Evolutionary conservation across 2,113 vertebrate species (phyloP), one percentile per base, ranked within the genome.

Genomic region (Siniperca knerii): DNA sequence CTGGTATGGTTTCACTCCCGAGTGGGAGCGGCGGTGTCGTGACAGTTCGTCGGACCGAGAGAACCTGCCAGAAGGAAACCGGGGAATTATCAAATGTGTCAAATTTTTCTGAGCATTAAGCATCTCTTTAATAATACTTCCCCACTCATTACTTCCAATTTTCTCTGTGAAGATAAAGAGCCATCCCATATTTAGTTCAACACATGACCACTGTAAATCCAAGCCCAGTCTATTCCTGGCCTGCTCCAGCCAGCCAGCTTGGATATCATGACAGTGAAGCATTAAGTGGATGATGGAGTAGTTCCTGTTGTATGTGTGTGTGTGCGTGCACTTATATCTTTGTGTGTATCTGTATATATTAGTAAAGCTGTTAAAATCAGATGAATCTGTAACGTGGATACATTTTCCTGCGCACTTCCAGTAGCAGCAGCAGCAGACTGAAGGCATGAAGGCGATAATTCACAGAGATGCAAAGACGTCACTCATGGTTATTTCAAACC

Each of bases 1-100:
- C 94, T 98, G 98, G 92, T 99, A 99, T 0, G 98, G 98, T 89
- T 99, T 99, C 88, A 99, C 97, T 60, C 98, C 98, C 0, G 98
- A 99, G 94, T 99, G 98, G 21, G 98, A 99, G 54, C 98, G 98
- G 23, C 98, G 93, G 93, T 99, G 98, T 84, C 98, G 95, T 58
- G 98, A 99, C 75, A 99, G 95, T 92, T 99, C 98, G 0, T 99
- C 98, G 0, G 98, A 99, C 80, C 98, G 95, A 6, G 98, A 99
- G 91, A 99, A 99, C 95, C 98, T 99, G 95, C 25, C 33, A 16
- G 10, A 46, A 65, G 21, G 15, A 79, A 79, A 80, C 2, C 20
- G 13, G 65, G 7, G 16, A 66, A 84, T 54, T 18, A 57, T 21
- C 4, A 71, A 60, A 60, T 52, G 7, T 29, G 8, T 40, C 0